A percentile compares a stretch with the other conserved stretches of the same genome.
Evolutionary conservation across 2,888 invertebrate genomes (phyloP).

Genomic region (Heteropelma amictum): DNA sequence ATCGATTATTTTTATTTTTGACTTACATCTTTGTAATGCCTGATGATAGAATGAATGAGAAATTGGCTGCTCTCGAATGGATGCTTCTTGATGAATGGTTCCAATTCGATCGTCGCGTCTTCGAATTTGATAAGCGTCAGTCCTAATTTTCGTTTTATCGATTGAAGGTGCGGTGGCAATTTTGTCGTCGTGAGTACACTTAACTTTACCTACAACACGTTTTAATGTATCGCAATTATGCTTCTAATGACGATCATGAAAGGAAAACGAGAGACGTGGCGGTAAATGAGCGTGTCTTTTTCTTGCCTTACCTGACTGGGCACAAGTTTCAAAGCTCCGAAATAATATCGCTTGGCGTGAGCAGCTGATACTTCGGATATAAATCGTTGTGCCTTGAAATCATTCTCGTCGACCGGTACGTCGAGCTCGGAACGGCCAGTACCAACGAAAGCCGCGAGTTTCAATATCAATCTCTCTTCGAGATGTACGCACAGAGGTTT

Average conservation of each 20-base stretch:
- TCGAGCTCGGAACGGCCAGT: constrained; percentile 80
- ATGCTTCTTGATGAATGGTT: constrained; percentile 91
- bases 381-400: constrained; percentile 89
- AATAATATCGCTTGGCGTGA: constrained; percentile 91
- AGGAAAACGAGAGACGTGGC: too few relatives aligned
- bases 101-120: constrained; percentile 95
- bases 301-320: constrained; percentile 89
- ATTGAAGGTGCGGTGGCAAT: constrained; percentile 86
- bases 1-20: neutral
- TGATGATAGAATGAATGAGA: constrained; percentile 88
- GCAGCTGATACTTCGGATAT: constrained; percentile 89
- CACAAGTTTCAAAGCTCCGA: constrained; percentile 88
- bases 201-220: constrained; percentile 84
- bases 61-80: constrained; percentile 95
- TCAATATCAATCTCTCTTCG: constrained; percentile 91
- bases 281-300: too few relatives aligned
- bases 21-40: constrained; percentile 90
- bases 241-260: neutral
- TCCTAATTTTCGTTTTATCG: constrained; percentile 91
- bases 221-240: neutral
- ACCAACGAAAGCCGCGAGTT: constrained; percentile 83
- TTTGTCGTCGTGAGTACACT: constrained; percentile 94
- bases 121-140: constrained; percentile 96
- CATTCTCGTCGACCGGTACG: constrained; percentile 85
- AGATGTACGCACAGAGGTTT: constrained; percentile 91